Evolutionary conservation across 2,888 invertebrate genomes (phyloP).

Genomic region (Gnatocerus cornutus): DNA sequence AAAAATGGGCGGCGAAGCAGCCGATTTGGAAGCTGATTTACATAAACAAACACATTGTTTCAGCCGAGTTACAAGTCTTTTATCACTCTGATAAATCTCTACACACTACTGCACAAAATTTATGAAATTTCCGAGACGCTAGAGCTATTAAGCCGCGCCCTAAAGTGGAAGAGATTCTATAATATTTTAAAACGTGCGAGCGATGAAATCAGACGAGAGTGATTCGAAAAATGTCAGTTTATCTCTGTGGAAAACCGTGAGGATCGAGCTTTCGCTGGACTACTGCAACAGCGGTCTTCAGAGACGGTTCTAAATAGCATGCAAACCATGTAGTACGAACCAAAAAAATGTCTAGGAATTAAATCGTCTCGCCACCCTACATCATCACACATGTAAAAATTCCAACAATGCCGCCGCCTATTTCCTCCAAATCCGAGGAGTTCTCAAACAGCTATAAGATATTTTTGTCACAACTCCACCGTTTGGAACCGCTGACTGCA

Average conservation of each 20-base stretch:
- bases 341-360: no score
- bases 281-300: no score
- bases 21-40: conserved; percentile 22
- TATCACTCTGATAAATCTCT: conserved; percentile 34
- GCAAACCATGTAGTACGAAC: no score
- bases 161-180: conserved; percentile 17
- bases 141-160: conserved; percentile 25
- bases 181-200: conserved; percentile 28
- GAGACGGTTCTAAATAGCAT: no score
- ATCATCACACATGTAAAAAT: conserved; percentile 26
- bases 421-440: not conserved
- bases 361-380: not conserved
- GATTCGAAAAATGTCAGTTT: conserved; percentile 31
- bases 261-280: no score
- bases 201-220: conserved; percentile 34
- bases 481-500: no score
- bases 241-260: not conserved
- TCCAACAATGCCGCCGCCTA: conserved; percentile 14
- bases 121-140: conserved; percentile 32
- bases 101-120: conserved; percentile 34
- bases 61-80: conserved; percentile 30
- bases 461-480: no score
- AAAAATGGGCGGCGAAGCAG: conserved; percentile 24
- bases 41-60: conserved; percentile 40
- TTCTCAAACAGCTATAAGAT: no score